Conservation (phyloP, 2,888 invertebrate species). For the Tipula confusa region DNA sequence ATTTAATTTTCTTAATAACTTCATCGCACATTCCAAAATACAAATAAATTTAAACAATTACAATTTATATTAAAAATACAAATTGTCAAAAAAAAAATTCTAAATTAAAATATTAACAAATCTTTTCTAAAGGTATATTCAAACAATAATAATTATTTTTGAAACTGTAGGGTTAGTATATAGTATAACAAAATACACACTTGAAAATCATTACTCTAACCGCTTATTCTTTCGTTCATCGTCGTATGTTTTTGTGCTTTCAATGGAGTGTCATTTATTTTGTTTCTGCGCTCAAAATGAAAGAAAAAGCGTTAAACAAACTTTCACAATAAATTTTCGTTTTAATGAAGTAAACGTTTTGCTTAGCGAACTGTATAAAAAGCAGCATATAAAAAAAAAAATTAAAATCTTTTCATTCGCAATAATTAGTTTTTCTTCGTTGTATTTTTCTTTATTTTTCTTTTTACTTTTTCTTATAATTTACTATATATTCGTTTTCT, state of each 20-base stretch:
- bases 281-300: neutral
- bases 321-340: conserved; percentile 12
- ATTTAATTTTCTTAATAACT: no score
- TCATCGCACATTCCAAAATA: no score
- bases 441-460: neutral
- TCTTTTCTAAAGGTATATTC: neutral
- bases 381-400: neutral
- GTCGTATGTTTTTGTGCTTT: neutral
- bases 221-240: neutral
- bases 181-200: neutral
- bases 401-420: neutral
- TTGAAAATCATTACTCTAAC: conserved; percentile 3
- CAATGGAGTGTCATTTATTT: conserved; percentile 1
- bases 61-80: neutral
- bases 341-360: conserved; percentile 25
- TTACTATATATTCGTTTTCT: neutral
- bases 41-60: neutral
- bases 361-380: conserved; percentile 25
- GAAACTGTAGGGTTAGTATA: conserved; percentile 3
- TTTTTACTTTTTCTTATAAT: neutral
- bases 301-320: neutral
- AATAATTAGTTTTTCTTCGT: conserved; percentile 15
- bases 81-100: neutral
- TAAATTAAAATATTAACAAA: conserved; percentile 6
- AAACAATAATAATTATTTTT: neutral